A percentile compares a stretch with the other conserved stretches of the same genome.
These are phyloP conservation scores for Tetraodon nigroviridis DNA, from an alignment of 2,113 vertebrate species.

Conservation along the genomic window DNA sequence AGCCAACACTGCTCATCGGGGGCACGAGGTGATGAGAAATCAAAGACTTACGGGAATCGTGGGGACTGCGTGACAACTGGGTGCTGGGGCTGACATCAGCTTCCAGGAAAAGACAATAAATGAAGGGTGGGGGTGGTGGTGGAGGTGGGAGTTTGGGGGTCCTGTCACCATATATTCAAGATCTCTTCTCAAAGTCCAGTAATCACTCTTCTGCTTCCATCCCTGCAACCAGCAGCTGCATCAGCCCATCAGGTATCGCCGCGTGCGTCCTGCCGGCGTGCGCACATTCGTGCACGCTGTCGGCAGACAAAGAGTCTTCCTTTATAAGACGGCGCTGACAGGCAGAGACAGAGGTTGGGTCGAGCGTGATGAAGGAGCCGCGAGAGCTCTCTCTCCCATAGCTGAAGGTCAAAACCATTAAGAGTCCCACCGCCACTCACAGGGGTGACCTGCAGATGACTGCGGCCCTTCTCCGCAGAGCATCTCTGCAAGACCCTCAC, in stretches of 20 bases:
- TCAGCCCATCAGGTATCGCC: neutral
- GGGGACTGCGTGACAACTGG: constrained; percentile 11
- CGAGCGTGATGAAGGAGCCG: constrained; percentile 52
- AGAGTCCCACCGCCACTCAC: constrained; percentile 46
- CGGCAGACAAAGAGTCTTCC: constrained; percentile 38
- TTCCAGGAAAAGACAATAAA: constrained; percentile 47
- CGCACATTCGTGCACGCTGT: constrained; percentile 23
- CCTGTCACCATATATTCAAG: neutral
- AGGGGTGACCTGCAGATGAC: constrained; percentile 9
- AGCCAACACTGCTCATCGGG: constrained; percentile 33
- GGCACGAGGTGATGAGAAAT: constrained; percentile 35
- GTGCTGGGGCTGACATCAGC: neutral
- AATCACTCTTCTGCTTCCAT: constrained; percentile 35
- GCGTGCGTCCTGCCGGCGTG: constrained; percentile 18
- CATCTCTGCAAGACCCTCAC: too few relatives aligned
- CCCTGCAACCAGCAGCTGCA: constrained; percentile 6
- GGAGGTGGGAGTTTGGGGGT: neutral
- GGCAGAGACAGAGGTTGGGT: constrained; percentile 55
- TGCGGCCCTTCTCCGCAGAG: neutral
- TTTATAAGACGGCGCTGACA: constrained; percentile 72
- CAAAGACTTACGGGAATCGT: constrained; percentile 21
- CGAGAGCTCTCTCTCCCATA: constrained; percentile 35
- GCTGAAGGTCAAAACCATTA: constrained; percentile 55
- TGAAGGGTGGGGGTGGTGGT: constrained; percentile 4
- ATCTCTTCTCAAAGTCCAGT: constrained; percentile 20